phyloP scores from a whole-genome alignment of 2,888 invertebrate genomes.

The Leptarthrus brevirostris region DNA sequence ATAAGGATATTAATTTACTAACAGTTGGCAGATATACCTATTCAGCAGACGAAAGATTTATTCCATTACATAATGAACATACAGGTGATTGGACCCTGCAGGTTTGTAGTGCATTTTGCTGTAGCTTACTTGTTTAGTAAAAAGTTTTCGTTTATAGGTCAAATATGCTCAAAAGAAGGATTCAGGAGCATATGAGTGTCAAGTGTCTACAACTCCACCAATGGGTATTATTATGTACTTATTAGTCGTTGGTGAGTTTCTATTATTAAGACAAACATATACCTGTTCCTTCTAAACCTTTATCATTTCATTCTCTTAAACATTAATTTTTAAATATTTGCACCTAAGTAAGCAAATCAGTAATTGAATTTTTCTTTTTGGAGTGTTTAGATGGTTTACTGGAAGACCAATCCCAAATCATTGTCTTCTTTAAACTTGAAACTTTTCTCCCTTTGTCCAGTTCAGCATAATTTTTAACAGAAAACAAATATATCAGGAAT shows the following conservation, averaged over 20 bases:
- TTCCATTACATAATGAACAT: slow-evolving; percentile 56
- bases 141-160: slow-evolving; percentile 50
- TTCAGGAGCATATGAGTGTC: slow-evolving; percentile 57
- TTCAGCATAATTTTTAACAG: no score
- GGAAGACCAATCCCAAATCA: no score
- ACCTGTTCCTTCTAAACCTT: no score
- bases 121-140: neutral
- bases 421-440: no score
- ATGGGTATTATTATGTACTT: slow-evolving; percentile 56
- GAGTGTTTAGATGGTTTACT: no score
- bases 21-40: slow-evolving; percentile 57
- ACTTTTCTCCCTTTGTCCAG: no score
- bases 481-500: no score
- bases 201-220: slow-evolving; percentile 57
- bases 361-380: slow-evolving; percentile 1
- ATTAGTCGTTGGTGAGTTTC: slow-evolving; percentile 56
- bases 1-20: slow-evolving; percentile 57
- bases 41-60: slow-evolving; percentile 57
- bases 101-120: slow-evolving; percentile 42
- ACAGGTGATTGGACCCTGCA: slow-evolving; percentile 57
- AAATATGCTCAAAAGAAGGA: slow-evolving; percentile 57
- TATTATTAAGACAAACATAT: neutral
- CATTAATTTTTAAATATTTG: no score
- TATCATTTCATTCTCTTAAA: no score
- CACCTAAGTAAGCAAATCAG: no score